Evolutionary conservation across 2,797 vertebrate species (phyloP), one percentile per base, ranked within the genome.

Genomic region (Dryobates pubescens): DNA sequence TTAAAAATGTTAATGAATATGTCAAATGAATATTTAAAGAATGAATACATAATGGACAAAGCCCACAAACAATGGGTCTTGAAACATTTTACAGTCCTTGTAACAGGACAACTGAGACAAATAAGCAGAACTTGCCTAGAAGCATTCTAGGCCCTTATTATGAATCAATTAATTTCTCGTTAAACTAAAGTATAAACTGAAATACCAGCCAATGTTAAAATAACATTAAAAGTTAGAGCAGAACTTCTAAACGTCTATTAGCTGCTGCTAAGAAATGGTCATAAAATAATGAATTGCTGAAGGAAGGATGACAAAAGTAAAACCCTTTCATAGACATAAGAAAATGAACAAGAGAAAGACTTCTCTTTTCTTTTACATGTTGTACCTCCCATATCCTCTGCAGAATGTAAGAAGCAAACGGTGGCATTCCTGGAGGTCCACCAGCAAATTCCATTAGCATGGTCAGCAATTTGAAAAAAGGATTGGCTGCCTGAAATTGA

Each of bases 401-500:
- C 32, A 99, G 98, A 94, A 99, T 99, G 96, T 99, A 99, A 89
- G 99, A 99, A 62, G 99, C 99, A 78, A 99, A 99, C 38, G 99
- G 99, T 32, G 99, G 99, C 99, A 99, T 99, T 94, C 99, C 99
- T 8, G 99, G 99, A 59, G 99, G 99, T 49, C 99, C 99, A 10
- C 99, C 99, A 13, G 99, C 99, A 97, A 99, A 99, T 93, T 99
- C 99, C 99, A 99, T 99, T 83, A 99, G 95, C 99, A 99, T 99
- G 19, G 99, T 99, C 93, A 99, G 97, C 96, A 99, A 97, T 97
- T 99, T 99, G 97, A 99, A 99, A 97, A 99, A 99, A 32, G 99
- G 99, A 91, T 99, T 99, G 32, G 99, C 99, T 86, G 99, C 99
- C 99, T 99, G 95, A 36, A 97, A 96, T 9, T 88, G 51, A 96